Base-by-base conservation (phyloP, 1,140 invertebrate genomes). In the Choristoneura fumiferana region DNA sequence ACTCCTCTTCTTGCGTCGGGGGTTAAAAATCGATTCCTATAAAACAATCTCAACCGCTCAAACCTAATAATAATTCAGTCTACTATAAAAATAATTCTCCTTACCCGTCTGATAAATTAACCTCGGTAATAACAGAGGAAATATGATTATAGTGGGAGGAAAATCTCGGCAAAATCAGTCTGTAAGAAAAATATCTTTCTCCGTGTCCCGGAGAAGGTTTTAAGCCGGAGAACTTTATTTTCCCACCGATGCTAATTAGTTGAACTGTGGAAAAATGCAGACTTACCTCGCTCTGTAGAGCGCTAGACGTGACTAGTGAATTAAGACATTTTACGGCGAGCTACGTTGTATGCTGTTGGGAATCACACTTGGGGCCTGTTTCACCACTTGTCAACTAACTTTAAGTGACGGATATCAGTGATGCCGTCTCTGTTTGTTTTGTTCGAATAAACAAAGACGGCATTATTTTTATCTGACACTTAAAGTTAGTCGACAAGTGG, bases 231-330 rank as follows among this genome's bases (percentile, higher is more conserved):
- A 29, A 49, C n/a, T 33, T n/a, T 45, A 45, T 45, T 49, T 29
- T 18, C 43, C 22, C 43, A 29, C 43, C 43, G 43, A 49, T 49
- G 43, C 10, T 49, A 49, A 49, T 49, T 49, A 49, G 43, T 22
- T 29, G 43, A 12, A 29, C 18, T 49, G n/a, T 29, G 14, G 39
- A 1, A 9, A 15, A 43, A 29, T 29, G 15, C 4, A 45, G 18
- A 29, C 3, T 49, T 49, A 29, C 5, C 22, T 22, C 22, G 17
- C n/a, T 29, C 22, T 49, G 6, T 22, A 10, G 1, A 22, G 10
- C 29, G 12, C 18, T 49, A 1, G 43, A 49, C 29, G 43, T 49
- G 43, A 13, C 43, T 43, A 8, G 6, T 4, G 38, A n/a, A 38
- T 38, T 38, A 3, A 29, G 22, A 29, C 22, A 6, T 29, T 29